These are phyloP conservation scores for Cheilosia scutellata DNA, from an alignment of 2,888 invertebrate species.

Conservation along the genomic window DNA sequence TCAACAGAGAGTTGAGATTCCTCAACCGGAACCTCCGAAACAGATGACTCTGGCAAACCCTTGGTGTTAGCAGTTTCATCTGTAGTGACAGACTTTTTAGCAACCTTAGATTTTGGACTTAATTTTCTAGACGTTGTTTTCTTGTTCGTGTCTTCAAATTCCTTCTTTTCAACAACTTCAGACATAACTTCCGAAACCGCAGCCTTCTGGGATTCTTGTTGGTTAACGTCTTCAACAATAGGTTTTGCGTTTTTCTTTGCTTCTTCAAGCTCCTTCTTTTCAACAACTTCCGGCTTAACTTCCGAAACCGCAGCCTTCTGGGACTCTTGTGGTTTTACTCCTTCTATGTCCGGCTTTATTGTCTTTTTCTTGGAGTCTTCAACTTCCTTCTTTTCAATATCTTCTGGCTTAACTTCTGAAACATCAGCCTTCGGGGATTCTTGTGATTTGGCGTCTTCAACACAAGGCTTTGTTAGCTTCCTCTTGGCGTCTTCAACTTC, in stretches of 20 bases:
- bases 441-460: constrained; percentile 1
- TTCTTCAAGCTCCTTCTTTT: neutral
- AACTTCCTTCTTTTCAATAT: constrained; percentile 3
- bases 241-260: neutral
- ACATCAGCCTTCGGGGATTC: constrained; percentile 26
- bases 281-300: neutral
- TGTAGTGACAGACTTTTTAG: constrained; percentile 1
- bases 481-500: no score
- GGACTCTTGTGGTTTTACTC: no score
- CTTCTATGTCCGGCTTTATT: no score
- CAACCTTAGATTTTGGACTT: constrained; percentile 21
- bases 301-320: constrained; percentile 1
- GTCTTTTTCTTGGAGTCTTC: neutral
- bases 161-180: constrained; percentile 39
- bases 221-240: constrained; percentile 8
- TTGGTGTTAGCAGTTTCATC: constrained; percentile 10
- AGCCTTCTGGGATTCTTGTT: constrained; percentile 24
- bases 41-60: neutral
- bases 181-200: constrained; percentile 36
- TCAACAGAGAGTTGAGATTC: constrained; percentile 8
- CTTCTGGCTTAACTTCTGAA: constrained; percentile 54
- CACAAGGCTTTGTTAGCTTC: neutral
- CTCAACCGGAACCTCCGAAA: neutral
- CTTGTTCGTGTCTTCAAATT: neutral
- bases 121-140: constrained; percentile 8